phyloP scores from a whole-genome alignment of 2,888 invertebrate species.

The Theretra japonica region DNA sequence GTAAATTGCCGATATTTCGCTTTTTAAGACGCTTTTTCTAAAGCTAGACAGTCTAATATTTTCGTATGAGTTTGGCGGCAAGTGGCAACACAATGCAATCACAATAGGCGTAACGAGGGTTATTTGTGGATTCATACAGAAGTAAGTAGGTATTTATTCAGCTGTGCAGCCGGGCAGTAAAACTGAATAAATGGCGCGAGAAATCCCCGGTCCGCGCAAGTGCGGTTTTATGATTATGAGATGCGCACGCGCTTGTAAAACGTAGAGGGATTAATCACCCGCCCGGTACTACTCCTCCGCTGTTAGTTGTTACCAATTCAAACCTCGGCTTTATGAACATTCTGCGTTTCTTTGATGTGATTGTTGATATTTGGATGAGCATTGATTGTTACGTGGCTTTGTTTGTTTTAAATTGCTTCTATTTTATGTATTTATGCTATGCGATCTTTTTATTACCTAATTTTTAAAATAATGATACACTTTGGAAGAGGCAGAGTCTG shows the following conservation, averaged over 20 bases:
- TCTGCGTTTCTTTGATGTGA: conserved; percentile 14
- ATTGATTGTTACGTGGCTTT: not conserved
- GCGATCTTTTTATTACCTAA: too few species aligned
- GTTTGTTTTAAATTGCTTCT: too few species aligned
- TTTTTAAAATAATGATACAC: too few species aligned
- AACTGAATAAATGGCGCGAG: conserved; percentile 67
- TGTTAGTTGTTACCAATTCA: not conserved
- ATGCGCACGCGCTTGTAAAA: conserved; percentile 59
- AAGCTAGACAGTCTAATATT: not conserved
- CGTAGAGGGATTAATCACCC: conserved; percentile 57
- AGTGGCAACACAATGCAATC: conserved; percentile 64
- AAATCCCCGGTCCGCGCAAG: conserved; percentile 62
- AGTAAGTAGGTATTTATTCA: conserved; percentile 66
- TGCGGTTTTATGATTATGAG: conserved; percentile 71
- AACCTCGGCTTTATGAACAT: conserved; percentile 13
- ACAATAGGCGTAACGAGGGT: conserved; percentile 56
- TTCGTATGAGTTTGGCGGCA: not conserved
- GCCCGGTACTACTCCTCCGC: not conserved
- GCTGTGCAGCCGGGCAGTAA: conserved; percentile 61
- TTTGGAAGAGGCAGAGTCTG: too few species aligned
- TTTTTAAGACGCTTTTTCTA: not conserved
- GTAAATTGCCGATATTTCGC: too few species aligned
- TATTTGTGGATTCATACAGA: conserved; percentile 45
- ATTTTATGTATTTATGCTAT: too few species aligned
- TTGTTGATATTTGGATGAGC: not conserved